These are phyloP conservation scores for Cheiracanthium punctorium DNA, from an alignment of 2,888 invertebrate genomes.

Conservation along the genomic window DNA sequence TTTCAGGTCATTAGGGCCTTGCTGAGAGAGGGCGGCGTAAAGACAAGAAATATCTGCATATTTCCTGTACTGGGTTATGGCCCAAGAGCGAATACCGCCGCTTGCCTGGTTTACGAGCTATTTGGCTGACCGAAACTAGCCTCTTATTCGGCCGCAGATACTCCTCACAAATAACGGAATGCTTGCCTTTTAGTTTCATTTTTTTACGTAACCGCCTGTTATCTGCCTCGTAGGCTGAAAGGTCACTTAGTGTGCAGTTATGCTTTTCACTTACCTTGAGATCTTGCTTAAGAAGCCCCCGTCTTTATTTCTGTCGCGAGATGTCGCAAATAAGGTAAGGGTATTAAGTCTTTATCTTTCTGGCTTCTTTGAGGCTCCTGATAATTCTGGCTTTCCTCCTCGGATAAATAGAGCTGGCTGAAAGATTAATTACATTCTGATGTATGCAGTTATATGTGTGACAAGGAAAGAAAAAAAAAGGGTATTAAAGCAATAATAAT, in stretches of 20 bases:
- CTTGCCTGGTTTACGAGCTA: conserved; percentile 55
- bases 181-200: conserved; percentile 49
- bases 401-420: background rate
- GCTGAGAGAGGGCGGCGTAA: conserved; percentile 36
- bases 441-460: background rate
- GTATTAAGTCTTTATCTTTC: conserved; percentile 4
- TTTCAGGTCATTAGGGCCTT: conserved; percentile 60
- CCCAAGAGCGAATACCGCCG: conserved; percentile 61
- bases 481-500: too few species aligned
- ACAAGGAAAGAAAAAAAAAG: too few species aligned
- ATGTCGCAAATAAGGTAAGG: conserved; percentile 41
- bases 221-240: conserved; percentile 56
- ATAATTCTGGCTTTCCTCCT: background rate
- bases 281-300: conserved; percentile 26
- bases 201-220: conserved; percentile 51
- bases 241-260: conserved; percentile 49
- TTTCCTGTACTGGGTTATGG: conserved; percentile 67
- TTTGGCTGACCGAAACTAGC: conserved; percentile 65
- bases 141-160: conserved; percentile 67
- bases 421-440: background rate
- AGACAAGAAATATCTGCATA: conserved; percentile 68
- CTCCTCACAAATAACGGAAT: conserved; percentile 65
- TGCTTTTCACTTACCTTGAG: conserved; percentile 51
- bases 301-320: conserved; percentile 26
- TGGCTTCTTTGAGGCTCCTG: background rate